Percentiles rank a stretch among this genome's conserved stretches.
phyloP scores from a whole-genome alignment of 1,140 invertebrate species.

The Centruroides vittatus region DNA sequence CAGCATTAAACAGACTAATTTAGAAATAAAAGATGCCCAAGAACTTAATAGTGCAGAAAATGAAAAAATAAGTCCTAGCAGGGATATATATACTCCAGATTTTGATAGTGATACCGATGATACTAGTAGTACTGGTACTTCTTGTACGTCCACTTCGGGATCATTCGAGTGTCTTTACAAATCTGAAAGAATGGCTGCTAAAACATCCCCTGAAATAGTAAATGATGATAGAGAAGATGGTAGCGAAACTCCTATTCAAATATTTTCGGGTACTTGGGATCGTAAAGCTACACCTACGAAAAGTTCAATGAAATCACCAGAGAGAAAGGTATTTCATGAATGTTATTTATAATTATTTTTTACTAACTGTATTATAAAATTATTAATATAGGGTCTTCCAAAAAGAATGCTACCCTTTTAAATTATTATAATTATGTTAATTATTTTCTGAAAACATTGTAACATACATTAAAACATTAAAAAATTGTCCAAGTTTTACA shows the following conservation, averaged over 20 bases:
- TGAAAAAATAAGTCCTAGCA: slow-evolving; percentile 8
- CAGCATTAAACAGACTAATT: not conserved
- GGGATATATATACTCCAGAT: slow-evolving; percentile 23
- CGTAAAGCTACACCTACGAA: slow-evolving; percentile 37
- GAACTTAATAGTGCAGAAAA: slow-evolving; percentile 5
- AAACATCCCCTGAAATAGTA: slow-evolving; percentile 19
- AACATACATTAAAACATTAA: too few species aligned
- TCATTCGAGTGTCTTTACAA: slow-evolving; percentile 15
- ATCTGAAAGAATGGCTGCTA: slow-evolving; percentile 24
- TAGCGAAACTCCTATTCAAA: slow-evolving; percentile 28
- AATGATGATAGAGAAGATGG: slow-evolving; percentile 23
- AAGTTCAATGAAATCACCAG: slow-evolving; percentile 37
- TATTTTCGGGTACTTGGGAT: slow-evolving; percentile 42
- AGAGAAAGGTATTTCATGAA: slow-evolving; percentile 28
- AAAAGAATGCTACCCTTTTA: too few species aligned
- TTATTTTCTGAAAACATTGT: too few species aligned
- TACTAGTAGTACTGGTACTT: slow-evolving; percentile 41
- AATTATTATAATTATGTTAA: too few species aligned
- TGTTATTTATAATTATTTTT: too few species aligned
- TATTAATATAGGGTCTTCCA: too few species aligned
- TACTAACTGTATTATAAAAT: too few species aligned
- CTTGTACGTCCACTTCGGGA: slow-evolving; percentile 12
- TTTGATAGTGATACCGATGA: slow-evolving; percentile 26
- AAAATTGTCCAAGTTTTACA: too few species aligned
- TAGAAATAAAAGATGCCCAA: not conserved